Evolutionary conservation across 2,797 vertebrate genomes (phyloP).

Genomic region (Sebastes cheni): DNA sequence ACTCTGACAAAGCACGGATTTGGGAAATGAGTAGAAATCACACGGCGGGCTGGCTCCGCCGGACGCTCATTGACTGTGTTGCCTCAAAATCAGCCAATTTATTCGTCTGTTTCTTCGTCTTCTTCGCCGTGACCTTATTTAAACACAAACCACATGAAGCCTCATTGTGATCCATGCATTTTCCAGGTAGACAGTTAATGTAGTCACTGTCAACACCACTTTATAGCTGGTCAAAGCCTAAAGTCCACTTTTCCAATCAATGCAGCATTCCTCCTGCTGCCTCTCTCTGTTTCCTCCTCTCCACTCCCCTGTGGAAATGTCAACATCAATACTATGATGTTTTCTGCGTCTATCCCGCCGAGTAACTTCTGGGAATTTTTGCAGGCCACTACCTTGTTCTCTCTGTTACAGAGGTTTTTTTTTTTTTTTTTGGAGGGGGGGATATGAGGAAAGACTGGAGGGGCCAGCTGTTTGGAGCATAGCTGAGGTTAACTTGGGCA

Average conservation of each 20-base stretch:
- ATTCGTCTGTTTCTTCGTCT: conserved; percentile 38
- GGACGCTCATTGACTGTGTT: conserved; percentile 17
- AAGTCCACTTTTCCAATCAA: conserved; percentile 72
- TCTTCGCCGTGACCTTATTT: conserved; percentile 31
- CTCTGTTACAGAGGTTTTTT: background rate
- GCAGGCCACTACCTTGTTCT: conserved; percentile 40
- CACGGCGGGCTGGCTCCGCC: conserved; percentile 13
- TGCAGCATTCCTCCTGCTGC: conserved; percentile 63
- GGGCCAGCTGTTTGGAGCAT: conserved; percentile 62
- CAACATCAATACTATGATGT: conserved; percentile 70
- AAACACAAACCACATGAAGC: conserved; percentile 33
- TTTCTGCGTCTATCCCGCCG: conserved; percentile 49
- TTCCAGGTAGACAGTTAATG: conserved; percentile 30
- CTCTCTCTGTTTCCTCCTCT: conserved; percentile 39
- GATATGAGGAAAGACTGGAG: conserved; percentile 21
- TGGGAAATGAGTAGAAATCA: conserved; percentile 47
- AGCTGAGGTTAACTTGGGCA: conserved; percentile 47
- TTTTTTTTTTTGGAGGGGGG: background rate
- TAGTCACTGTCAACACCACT: conserved; percentile 32
- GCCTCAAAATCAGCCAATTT: conserved; percentile 40
- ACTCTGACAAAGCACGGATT: conserved; percentile 55
- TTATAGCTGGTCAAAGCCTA: conserved; percentile 60
- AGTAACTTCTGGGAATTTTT: conserved; percentile 56
- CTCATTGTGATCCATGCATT: background rate
- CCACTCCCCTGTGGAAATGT: conserved; percentile 63